phyloP scores from a whole-genome alignment of 2,113 vertebrate species.

The Brachyhypopomus occidentalis region DNA sequence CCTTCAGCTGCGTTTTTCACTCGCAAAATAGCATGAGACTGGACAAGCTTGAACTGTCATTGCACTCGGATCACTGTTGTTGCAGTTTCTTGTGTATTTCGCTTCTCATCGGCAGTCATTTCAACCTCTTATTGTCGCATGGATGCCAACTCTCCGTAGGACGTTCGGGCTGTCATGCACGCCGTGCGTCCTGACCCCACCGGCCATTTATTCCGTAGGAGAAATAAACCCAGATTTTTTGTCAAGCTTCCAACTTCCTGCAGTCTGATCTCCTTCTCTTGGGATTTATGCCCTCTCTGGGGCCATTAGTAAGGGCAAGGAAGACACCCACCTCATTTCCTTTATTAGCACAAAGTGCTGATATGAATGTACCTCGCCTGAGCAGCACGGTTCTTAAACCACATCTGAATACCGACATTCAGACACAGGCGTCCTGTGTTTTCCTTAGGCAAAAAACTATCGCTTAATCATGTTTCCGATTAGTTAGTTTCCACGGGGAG shows the following conservation, averaged over 20 bases:
- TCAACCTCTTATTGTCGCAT: background rate
- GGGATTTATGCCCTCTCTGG: background rate
- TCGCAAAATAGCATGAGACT: background rate
- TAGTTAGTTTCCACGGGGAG: slow-evolving; percentile 58
- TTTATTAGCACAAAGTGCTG: slow-evolving; percentile 1
- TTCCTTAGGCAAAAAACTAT: no score
- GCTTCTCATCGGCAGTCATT: background rate
- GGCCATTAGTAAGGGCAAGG: background rate
- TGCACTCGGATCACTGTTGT: background rate
- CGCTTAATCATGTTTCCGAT: background rate
- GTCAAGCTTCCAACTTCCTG: slow-evolving; percentile 1
- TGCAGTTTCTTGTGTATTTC: background rate
- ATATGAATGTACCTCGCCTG: background rate
- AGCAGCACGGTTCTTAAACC: no score
- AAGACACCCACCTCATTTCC: background rate
- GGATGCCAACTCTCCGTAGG: background rate
- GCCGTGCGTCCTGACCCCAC: background rate
- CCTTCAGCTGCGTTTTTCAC: slow-evolving; percentile 17
- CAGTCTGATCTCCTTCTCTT: background rate
- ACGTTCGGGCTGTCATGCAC: background rate
- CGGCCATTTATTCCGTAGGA: background rate
- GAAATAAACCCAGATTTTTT: background rate
- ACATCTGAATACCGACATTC: no score
- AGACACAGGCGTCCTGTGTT: no score
- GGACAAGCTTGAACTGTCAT: background rate